phyloP scores from a whole-genome alignment of 1,140 invertebrate genomes.

The Thaumatotibia leucotreta region DNA sequence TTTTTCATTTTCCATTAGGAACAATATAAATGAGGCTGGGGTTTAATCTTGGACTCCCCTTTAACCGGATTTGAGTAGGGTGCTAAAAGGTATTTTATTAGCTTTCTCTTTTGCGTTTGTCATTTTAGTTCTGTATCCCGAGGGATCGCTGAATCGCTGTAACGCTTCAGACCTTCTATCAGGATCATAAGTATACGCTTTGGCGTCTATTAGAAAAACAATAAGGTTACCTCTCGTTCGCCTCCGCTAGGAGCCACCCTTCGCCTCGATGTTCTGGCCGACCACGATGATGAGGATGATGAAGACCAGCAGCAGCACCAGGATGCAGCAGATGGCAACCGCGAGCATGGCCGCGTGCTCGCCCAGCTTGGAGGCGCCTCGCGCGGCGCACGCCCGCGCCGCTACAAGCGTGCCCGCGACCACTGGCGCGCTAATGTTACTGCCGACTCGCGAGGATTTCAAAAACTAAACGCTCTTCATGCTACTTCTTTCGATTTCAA shows the following conservation, averaged over 20 bases:
- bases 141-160: too few relatives aligned
- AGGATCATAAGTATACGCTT: too few relatives aligned
- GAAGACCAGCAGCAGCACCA: constrained; percentile 85
- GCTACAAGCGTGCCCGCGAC: constrained; percentile 46
- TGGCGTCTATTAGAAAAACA: background rate
- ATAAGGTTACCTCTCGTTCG: constrained; percentile 17
- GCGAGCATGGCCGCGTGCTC: constrained; percentile 82
- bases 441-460: background rate
- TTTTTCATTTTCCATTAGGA: constrained; percentile 12
- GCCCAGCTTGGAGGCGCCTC: constrained; percentile 67
- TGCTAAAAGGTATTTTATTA: constrained; percentile 8
- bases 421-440: constrained; percentile 46
- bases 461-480: background rate
- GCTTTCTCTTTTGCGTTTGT: background rate
- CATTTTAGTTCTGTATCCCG: background rate
- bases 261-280: constrained; percentile 81
- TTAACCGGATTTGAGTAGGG: background rate
- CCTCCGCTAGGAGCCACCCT: constrained; percentile 72
- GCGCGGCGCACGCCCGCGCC: constrained; percentile 51
- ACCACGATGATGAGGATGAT: constrained; percentile 87
- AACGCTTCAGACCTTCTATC: too few relatives aligned
- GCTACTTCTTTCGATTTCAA: background rate
- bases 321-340: constrained; percentile 86
- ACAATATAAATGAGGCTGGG: background rate
- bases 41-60: background rate